These are phyloP conservation scores for Noctua janthina DNA, from an alignment of 2,888 invertebrate genomes.

Conservation along the genomic window DNA sequence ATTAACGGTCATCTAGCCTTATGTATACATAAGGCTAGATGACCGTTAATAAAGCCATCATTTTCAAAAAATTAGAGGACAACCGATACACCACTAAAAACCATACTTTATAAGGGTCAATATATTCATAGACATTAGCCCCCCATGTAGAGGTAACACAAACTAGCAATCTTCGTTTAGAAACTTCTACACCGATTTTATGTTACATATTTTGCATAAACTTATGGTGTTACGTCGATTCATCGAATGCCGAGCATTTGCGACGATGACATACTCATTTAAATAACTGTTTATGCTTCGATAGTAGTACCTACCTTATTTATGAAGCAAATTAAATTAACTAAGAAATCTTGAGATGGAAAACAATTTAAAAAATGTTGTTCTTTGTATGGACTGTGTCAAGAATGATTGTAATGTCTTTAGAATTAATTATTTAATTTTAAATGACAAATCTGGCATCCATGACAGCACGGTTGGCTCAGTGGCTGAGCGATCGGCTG, in stretches of 20 bases:
- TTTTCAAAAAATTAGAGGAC: neutral
- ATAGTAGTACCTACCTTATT: conserved; percentile 15
- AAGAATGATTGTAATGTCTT: conserved; percentile 6
- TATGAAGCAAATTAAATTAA: conserved; percentile 14
- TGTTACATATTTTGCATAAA: conserved; percentile 40
- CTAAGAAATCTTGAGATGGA: conserved; percentile 1
- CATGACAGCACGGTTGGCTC: too few species aligned
- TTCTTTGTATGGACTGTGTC: conserved; percentile 12
- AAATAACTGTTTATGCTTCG: conserved; percentile 49
- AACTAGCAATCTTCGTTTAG: conserved; percentile 26
- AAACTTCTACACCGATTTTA: conserved; percentile 17
- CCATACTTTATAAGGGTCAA: neutral
- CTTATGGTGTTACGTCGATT: conserved; percentile 33
- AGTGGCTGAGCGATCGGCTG: too few species aligned
- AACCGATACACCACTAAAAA: neutral
- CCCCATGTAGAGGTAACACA: neutral
- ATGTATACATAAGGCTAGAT: conserved; percentile 37
- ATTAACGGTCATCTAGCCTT: too few species aligned
- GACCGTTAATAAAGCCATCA: conserved; percentile 52
- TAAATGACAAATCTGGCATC: neutral
- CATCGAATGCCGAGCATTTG: conserved; percentile 35
- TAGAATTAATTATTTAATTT: neutral
- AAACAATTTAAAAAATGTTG: conserved; percentile 5
- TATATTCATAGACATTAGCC: conserved; percentile 2
- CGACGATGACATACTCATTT: conserved; percentile 45